Base-by-base conservation (phyloP, 35 echinoderm and acorn worm species). In the Lytechinus variegatus region DNA sequence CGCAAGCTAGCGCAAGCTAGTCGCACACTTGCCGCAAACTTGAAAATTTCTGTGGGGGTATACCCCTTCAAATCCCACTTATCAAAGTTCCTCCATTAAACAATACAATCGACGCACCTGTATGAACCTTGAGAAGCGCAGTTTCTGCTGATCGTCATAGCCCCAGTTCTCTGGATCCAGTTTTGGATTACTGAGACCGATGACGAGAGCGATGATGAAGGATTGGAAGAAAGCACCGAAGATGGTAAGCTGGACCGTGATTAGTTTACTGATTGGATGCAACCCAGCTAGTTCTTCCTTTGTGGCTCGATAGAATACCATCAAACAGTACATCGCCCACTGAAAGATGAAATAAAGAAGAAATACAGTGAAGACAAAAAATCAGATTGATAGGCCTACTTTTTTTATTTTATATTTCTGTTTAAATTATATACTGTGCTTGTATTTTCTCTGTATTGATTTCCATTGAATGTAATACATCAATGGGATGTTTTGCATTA, bases 321-420 rank as follows among this genome's bases (percentile, higher is more conserved):
- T 95, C 95, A 97, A 86, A 57, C 97, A 97, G 91, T 97, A 97
- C 94, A 97, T 95, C 13, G 97, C 97, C 97, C 97, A 97, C 97
- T 97, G 91, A 8, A 44, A 44, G 33, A 44, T 44, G 33, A 44
- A n/a, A n/a, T n/a, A n/a, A n/a, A n/a, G n/a, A n/a, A 44, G 33
- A 2, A 2, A 44, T 44, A 44, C 2, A 44, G 33, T 44, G 33
- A 44, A 2, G 33, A n/a, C n/a, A n/a, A n/a, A n/a, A 44, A 44
- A 44, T 44, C 0, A 44, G 33, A 44, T 44, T 1, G 2, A 44
- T 44, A 44, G 0, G 33, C 33, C 33, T 44, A 44, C 33, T 44
- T 44, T 44, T 1, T 44, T 44, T 44, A 44, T 44, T 44, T 44
- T 44, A 44, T 44, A 44, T 44, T 44, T 44, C 2, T 2, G 2